Evolutionary conservation across 2,113 vertebrate species (phyloP).

Genomic region (Calyptommatus sinebrachiatus): DNA sequence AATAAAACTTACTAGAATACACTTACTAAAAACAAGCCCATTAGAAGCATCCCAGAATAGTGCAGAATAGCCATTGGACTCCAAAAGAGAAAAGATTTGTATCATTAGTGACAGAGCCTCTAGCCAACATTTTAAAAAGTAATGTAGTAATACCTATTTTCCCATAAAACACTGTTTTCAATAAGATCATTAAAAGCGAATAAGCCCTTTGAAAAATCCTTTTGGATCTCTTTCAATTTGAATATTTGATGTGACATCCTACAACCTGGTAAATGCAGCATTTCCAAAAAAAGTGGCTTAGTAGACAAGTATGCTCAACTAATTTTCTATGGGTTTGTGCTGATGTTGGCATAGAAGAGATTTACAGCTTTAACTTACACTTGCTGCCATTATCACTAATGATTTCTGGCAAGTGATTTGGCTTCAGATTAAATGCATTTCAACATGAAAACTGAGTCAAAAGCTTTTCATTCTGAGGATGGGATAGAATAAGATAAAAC

Average conservation of each 20-base stretch:
- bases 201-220: neutral
- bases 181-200: neutral
- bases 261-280: accelerated
- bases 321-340: neutral
- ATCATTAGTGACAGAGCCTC: neutral
- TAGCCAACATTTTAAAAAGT: neutral
- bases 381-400: conserved; percentile 37
- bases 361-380: conserved; percentile 35
- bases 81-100: neutral
- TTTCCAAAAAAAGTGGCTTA: neutral
- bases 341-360: conserved; percentile 8
- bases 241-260: neutral
- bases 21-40: no score
- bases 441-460: neutral
- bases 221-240: neutral
- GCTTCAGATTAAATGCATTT: conserved; percentile 26
- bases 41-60: no score
- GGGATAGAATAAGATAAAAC: neutral
- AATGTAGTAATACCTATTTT: neutral
- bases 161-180: neutral
- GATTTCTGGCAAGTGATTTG: conserved; percentile 34
- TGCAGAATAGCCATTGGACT: neutral
- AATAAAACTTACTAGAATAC: no score
- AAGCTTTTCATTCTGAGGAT: accelerated
- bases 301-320: neutral